Base-by-base conservation (phyloP, 1,140 invertebrate genomes). In the Cardiocondyla obscurior region DNA sequence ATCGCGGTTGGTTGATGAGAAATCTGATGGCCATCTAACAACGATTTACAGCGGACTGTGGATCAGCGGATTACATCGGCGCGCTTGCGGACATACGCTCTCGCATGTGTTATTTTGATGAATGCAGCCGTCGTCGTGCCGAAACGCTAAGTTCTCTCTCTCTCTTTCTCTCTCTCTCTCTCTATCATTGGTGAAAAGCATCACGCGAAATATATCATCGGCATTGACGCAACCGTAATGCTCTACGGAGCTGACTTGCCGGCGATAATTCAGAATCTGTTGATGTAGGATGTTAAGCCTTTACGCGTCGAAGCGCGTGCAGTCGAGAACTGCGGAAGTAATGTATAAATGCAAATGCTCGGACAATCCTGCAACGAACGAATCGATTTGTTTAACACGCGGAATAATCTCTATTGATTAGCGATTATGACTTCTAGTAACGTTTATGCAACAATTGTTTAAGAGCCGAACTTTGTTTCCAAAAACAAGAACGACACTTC, bases 181-280 rank as follows among this genome's bases (percentile, higher is more conserved):
- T n/a, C n/a, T n/a, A n/a, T n/a, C 51, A 39, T 0, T 22, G 16
- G 51, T 36, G 33, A 58, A 58, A 73, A 58, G 70, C 53, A 8
- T 1, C 3, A 10, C 7, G 6, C 3, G 10, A 22, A 53, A 5
- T 39, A 73, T 28, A 39, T 39, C 33, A 33, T 12, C 57, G 33
- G 39, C 7, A 62, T 62, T 74, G 36, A 62, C 25, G 36, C 8
- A 60, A 44, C 10, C 1, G 10, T 10, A 12, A 22, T 19, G 22
- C 12, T 28, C 28, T 36, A 16, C 12, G 30, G 39, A 62, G 8
- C 39, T 64, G 39, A 12, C 5, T 46, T 25, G 39, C 19, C n/a
- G 19, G 8, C 19, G 58, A 76, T 76, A 76, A 76, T 44, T 44
- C 57, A 64, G 72, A 19, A 64, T 76, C 42, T 76, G 8, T 22